phyloP scores from a whole-genome alignment of 2,113 vertebrate genomes.

The Oncorhynchus nerka region DNA sequence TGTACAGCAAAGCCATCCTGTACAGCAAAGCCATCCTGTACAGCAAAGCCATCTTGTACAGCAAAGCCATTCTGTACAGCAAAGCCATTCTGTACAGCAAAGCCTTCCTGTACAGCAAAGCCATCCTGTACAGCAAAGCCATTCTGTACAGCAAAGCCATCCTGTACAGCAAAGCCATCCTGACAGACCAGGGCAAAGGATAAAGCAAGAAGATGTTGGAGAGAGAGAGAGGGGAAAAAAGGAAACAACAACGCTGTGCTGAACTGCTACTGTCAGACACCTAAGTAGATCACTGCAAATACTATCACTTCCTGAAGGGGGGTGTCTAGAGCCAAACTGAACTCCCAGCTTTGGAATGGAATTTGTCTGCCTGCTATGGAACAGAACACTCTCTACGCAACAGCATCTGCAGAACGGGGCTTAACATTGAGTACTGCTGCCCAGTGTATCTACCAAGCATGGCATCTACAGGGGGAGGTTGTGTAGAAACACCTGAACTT shows the following conservation, averaged over 20 bases:
- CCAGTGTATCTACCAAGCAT: neutral
- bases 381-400: too few relatives aligned
- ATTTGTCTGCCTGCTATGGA: too few relatives aligned
- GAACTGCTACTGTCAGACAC: neutral
- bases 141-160: neutral
- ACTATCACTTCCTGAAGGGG: neutral
- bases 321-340: neutral
- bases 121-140: too few relatives aligned
- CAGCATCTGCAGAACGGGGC: neutral
- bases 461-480: neutral
- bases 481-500: constrained; percentile 52
- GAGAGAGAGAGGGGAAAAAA: neutral
- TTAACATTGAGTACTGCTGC: neutral
- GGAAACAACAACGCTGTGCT: neutral
- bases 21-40: neutral
- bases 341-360: too few relatives aligned
- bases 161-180: neutral
- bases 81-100: too few relatives aligned
- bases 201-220: neutral
- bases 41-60: too few relatives aligned
- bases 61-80: neutral
- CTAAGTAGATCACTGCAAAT: neutral
- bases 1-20: neutral
- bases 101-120: neutral
- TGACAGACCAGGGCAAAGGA: neutral